Evolutionary conservation across 2,113 vertebrate genomes (phyloP).

Genomic region (Anhinga rufa): DNA sequence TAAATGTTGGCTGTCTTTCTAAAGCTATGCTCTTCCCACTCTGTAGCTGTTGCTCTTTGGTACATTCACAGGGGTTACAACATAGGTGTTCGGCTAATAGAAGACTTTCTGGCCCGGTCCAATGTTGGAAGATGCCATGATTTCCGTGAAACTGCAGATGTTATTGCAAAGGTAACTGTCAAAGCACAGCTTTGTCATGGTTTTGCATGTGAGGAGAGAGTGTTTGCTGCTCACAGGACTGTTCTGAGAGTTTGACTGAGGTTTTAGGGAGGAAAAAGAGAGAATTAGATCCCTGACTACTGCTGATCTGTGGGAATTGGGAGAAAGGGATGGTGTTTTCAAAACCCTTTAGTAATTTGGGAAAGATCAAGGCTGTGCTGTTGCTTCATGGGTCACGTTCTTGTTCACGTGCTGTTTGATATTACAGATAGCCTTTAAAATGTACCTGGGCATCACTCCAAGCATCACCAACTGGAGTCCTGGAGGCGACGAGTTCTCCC

Average conservation of each 20-base stretch:
- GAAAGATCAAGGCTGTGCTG: neutral
- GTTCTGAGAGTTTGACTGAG: neutral
- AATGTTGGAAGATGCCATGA: slow-evolving; percentile 96
- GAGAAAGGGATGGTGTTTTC: neutral
- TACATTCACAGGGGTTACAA: slow-evolving; percentile 91
- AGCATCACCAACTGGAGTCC: slow-evolving; percentile 99
- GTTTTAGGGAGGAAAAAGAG: neutral
- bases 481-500: slow-evolving; percentile 95
- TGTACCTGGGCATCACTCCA: slow-evolving; percentile 96
- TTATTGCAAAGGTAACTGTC: slow-evolving; percentile 91
- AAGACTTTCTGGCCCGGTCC: slow-evolving; percentile 98
- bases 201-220: neutral
- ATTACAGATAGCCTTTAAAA: slow-evolving; percentile 93
- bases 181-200: neutral
- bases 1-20: neutral
- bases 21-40: neutral
- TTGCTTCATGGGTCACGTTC: neutral
- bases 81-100: slow-evolving; percentile 95
- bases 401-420: neutral
- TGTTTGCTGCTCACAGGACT: neutral
- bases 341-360: neutral
- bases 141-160: slow-evolving; percentile 97
- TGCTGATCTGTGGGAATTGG: neutral
- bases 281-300: neutral
- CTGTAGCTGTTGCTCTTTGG: neutral